A percentile compares a stretch with the other conserved stretches of the same genome.
Conservation (phyloP, 2,888 invertebrate genomes). For the Colletes collaris region DNA sequence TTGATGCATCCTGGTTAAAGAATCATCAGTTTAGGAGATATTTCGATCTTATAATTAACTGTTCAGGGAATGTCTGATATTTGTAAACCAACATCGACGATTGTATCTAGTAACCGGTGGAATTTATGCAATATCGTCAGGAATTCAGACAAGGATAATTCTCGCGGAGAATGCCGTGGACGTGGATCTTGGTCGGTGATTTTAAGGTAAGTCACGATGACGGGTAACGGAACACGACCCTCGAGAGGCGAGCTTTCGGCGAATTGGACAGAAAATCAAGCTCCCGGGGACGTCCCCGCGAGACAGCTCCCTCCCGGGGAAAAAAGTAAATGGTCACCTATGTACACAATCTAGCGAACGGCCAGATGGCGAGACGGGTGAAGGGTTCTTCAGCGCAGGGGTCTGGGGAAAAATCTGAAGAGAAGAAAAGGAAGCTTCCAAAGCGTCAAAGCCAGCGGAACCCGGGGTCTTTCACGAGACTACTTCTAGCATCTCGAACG, state of each 20-base stretch:
- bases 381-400: conserved; percentile 34
- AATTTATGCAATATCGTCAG: too few relatives aligned
- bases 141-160: too few relatives aligned
- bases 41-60: too few relatives aligned
- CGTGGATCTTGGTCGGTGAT: too few relatives aligned
- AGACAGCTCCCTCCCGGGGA: conserved; percentile 18
- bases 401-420: conserved; percentile 32
- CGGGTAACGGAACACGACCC: too few relatives aligned
- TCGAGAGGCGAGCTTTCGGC: conserved; percentile 1
- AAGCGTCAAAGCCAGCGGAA: conserved; percentile 11
- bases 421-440: conserved; percentile 36
- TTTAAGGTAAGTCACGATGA: too few relatives aligned
- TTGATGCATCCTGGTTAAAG: too few relatives aligned
- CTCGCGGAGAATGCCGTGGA: too few relatives aligned
- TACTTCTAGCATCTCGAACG: conserved; percentile 10
- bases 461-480: not conserved
- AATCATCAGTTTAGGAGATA: too few relatives aligned
- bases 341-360: conserved; percentile 44
- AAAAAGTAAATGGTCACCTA: conserved; percentile 64
- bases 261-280: conserved; percentile 56
- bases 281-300: not conserved
- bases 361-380: conserved; percentile 37
- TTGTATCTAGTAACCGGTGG: too few relatives aligned
- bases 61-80: too few relatives aligned
- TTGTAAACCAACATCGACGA: too few relatives aligned